Percentiles rank a stretch among this genome's conserved stretches.
phyloP scores from a whole-genome alignment of 2,113 vertebrate genomes.

The Gopherus flavomarginatus region DNA sequence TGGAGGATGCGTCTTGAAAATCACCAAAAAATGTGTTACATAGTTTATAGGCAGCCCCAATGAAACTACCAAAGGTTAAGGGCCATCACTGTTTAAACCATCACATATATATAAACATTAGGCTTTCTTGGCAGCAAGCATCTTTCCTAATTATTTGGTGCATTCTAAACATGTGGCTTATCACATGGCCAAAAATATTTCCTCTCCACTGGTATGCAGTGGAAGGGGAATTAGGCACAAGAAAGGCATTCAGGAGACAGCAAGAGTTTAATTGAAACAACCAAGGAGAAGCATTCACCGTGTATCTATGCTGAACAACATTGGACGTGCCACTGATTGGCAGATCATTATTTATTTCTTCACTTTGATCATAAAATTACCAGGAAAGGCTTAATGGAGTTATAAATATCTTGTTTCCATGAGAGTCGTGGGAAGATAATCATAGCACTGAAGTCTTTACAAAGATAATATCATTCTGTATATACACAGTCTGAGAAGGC shows the following conservation, averaged over 20 bases:
- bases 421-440: slow-evolving; percentile 71
- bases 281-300: slow-evolving; percentile 51
- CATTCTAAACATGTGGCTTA: slow-evolving; percentile 47
- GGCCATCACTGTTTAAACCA: background rate
- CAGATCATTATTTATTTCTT: slow-evolving; percentile 36
- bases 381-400: slow-evolving; percentile 67
- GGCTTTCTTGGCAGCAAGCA: slow-evolving; percentile 23
- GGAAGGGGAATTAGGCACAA: slow-evolving; percentile 31
- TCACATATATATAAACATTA: background rate
- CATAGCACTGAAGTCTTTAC: slow-evolving; percentile 65
- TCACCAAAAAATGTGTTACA: too few species aligned
- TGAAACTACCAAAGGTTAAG: background rate
- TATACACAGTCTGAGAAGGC: slow-evolving; percentile 34
- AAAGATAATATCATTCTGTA: slow-evolving; percentile 64
- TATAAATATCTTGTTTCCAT: slow-evolving; percentile 77
- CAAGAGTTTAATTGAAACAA: slow-evolving; percentile 7
- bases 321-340: slow-evolving; percentile 12
- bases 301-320: slow-evolving; percentile 40
- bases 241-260: slow-evolving; percentile 57
- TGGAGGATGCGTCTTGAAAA: too few species aligned
- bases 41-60: too few species aligned
- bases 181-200: slow-evolving; percentile 29
- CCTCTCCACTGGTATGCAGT: background rate
- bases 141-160: slow-evolving; percentile 46
- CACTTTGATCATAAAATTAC: slow-evolving; percentile 71